phyloP scores from a whole-genome alignment of 2,113 vertebrate species.

The western clawed frog (Xenopus tropicalis) region UCB_Xtro_10.0 CM004447.2:37593501-37594000 shows the following conservation, averaged over 20 bases:
- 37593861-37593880: neutral
- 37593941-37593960: too few relatives aligned
- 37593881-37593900: too few relatives aligned
- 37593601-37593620: neutral
- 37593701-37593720: constrained; percentile 24
- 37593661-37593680: constrained; percentile 44
- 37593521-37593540: neutral
- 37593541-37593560: neutral
- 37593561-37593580: constrained; percentile 2
- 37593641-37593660: neutral
- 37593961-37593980: too few relatives aligned
- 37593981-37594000: too few relatives aligned
- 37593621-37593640: neutral
- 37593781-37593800: neutral
- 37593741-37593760: neutral
- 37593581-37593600: constrained; percentile 16
- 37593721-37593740: too few relatives aligned
- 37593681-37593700: constrained; percentile 19
- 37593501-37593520: neutral
- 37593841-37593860: neutral
- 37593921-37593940: too few relatives aligned
- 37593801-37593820: too few relatives aligned
- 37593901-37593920: too few relatives aligned
- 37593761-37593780: constrained; percentile 22
- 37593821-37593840: neutral